A percentile compares a stretch with the other conserved stretches of the same genome.
phyloP scores from a whole-genome alignment of 2,797 vertebrate species.

The Enteromius viviparus region DNA sequence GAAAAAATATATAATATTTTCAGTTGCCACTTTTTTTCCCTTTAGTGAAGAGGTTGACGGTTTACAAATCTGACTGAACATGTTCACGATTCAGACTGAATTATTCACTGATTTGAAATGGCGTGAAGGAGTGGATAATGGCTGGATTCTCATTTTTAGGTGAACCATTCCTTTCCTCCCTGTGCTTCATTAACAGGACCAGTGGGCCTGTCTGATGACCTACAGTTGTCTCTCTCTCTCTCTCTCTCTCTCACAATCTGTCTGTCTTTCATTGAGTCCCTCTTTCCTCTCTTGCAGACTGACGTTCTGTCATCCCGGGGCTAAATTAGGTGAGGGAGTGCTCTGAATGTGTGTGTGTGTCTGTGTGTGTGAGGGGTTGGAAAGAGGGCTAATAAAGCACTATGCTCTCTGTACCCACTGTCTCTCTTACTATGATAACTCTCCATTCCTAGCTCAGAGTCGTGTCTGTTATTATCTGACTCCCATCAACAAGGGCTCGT shows the following conservation, averaged over 20 bases:
- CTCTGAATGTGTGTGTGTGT: neutral
- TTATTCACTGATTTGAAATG: neutral
- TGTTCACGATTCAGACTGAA: neutral
- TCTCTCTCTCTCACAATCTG: neutral
- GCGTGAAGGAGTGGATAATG: neutral
- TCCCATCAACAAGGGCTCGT: neutral
- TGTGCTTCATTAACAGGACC: slow-evolving; percentile 1
- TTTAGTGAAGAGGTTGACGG: neutral
- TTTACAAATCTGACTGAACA: neutral
- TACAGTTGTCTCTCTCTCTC: slow-evolving; percentile 22
- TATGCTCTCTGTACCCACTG: slow-evolving; percentile 59
- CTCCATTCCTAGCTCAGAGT: neutral
- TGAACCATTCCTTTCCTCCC: neutral
- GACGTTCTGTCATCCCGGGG: slow-evolving; percentile 67
- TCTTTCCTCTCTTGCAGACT: slow-evolving; percentile 41
- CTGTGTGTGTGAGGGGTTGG: slow-evolving; percentile 53
- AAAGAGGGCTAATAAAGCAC: slow-evolving; percentile 65
- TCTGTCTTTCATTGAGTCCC: slow-evolving; percentile 17
- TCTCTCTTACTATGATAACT: slow-evolving; percentile 8
- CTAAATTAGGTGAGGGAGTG: slow-evolving; percentile 65
- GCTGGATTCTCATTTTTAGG: neutral
- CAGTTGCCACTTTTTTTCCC: neutral
- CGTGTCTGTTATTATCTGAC: neutral
- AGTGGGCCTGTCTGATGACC: neutral
- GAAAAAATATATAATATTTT: neutral